phyloP scores from a whole-genome alignment of 2,888 invertebrate species.

The Brachypterus glaber region DNA sequence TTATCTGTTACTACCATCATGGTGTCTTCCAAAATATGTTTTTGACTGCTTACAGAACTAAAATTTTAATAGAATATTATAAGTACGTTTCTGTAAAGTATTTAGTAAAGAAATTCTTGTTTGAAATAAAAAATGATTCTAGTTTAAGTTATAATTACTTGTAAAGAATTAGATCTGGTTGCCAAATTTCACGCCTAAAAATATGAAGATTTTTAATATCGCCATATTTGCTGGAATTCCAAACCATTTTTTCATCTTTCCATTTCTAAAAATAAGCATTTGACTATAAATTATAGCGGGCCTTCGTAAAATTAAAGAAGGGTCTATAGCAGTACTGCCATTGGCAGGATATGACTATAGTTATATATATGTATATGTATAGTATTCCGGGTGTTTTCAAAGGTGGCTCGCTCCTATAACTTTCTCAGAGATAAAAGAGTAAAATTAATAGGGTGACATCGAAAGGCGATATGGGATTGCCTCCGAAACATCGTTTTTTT shows the following conservation, averaged over 20 bases:
- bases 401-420: too few relatives aligned
- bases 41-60: constrained; percentile 32
- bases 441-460: too few relatives aligned
- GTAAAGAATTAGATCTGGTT: constrained; percentile 44
- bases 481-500: too few relatives aligned
- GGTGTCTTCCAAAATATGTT: constrained; percentile 29
- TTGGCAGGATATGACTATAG: too few relatives aligned
- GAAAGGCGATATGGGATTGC: too few relatives aligned
- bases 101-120: not conserved
- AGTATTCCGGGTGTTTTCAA: too few relatives aligned
- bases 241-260: constrained; percentile 51
- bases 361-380: too few relatives aligned
- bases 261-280: constrained; percentile 44
- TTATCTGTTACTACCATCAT: constrained; percentile 28
- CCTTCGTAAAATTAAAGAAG: too few relatives aligned
- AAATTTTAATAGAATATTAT: constrained; percentile 15
- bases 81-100: not conserved
- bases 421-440: too few relatives aligned
- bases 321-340: too few relatives aligned
- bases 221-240: constrained; percentile 51
- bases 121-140: constrained; percentile 2
- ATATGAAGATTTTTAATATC: constrained; percentile 43
- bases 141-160: constrained; percentile 30
- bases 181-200: constrained; percentile 51
- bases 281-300: constrained; percentile 2